A percentile compares a stretch with the other conserved stretches of the same genome.
Conservation (phyloP, 2,888 invertebrate species). For the Aphodius granarius region DNA sequence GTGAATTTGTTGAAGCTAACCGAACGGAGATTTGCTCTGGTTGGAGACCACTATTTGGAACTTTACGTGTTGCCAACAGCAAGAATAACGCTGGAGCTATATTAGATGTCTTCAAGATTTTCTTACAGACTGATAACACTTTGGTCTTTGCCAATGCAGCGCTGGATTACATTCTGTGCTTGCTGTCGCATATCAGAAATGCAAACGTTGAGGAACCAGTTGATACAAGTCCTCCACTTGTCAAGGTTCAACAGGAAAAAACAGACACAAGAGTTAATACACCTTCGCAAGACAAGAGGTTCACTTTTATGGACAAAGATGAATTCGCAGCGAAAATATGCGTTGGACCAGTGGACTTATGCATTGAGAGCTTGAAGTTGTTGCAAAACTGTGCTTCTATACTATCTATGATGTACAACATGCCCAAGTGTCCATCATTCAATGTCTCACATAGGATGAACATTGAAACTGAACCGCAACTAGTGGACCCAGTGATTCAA, state of each 20-base stretch:
- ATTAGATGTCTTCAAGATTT: slow-evolving; percentile 91
- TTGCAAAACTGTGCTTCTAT: slow-evolving; percentile 86
- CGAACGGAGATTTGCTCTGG: slow-evolving; percentile 92
- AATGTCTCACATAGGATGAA: slow-evolving; percentile 85
- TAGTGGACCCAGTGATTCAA: slow-evolving; percentile 84
- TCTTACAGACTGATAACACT: slow-evolving; percentile 90
- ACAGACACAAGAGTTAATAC: slow-evolving; percentile 18
- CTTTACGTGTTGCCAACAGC: slow-evolving; percentile 82
- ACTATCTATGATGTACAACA: slow-evolving; percentile 87
- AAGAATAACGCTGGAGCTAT: slow-evolving; percentile 70
- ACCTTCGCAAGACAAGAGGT: slow-evolving; percentile 18
- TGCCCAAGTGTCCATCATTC: slow-evolving; percentile 93
- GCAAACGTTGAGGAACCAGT: slow-evolving; percentile 55
- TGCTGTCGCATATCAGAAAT: slow-evolving; percentile 76
- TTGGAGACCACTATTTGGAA: slow-evolving; percentile 95
- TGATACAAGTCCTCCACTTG: slow-evolving; percentile 18
- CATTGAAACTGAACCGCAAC: slow-evolving; percentile 74
- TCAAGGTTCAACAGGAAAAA: slow-evolving; percentile 3
- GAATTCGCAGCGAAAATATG: slow-evolving; percentile 42
- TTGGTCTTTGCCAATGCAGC: slow-evolving; percentile 93
- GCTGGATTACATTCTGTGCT: slow-evolving; percentile 88
- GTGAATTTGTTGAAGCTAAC: slow-evolving; percentile 95
- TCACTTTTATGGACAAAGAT: slow-evolving; percentile 32
- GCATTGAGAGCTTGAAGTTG: slow-evolving; percentile 80
- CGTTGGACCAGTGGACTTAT: slow-evolving; percentile 59